These are phyloP conservation scores for Callipepla squamata DNA, from an alignment of 2,113 vertebrate genomes.

Conservation along the genomic window DNA sequence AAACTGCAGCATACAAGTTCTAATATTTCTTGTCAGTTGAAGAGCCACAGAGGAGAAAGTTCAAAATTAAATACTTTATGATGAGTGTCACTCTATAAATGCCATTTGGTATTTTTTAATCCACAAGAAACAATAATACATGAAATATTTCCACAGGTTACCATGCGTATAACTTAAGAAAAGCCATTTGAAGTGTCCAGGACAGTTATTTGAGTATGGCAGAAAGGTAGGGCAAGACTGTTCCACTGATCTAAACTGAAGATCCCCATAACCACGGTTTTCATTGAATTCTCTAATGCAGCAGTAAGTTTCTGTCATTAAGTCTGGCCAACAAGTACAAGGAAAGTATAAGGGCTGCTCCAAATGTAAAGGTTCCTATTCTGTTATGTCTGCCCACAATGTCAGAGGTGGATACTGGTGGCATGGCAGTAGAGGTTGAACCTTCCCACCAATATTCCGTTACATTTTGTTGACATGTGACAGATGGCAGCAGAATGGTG, in stretches of 20 bases:
- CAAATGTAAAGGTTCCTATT: background rate
- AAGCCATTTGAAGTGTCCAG: background rate
- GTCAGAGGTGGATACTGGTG: background rate
- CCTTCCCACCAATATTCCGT: background rate
- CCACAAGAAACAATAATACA: background rate
- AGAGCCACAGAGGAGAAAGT: background rate
- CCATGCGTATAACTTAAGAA: background rate
- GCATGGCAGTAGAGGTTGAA: background rate
- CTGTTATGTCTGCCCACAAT: background rate
- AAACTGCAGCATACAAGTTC: background rate
- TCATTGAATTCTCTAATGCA: background rate
- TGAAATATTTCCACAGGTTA: background rate
- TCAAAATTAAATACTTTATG: background rate
- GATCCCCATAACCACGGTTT: background rate
- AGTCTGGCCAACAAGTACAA: background rate
- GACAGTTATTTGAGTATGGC: background rate
- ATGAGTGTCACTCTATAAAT: background rate
- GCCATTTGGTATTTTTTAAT: background rate
- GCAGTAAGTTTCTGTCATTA: background rate
- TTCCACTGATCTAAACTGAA: background rate
- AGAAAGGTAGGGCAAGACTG: background rate
- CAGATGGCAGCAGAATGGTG: background rate
- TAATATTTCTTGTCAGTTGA: background rate
- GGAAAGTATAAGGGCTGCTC: background rate
- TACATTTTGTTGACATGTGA: background rate